Evolutionary conservation across 2,888 invertebrate species (phyloP), one percentile per base, ranked within the genome.

Genomic region (Timandra comae): DNA sequence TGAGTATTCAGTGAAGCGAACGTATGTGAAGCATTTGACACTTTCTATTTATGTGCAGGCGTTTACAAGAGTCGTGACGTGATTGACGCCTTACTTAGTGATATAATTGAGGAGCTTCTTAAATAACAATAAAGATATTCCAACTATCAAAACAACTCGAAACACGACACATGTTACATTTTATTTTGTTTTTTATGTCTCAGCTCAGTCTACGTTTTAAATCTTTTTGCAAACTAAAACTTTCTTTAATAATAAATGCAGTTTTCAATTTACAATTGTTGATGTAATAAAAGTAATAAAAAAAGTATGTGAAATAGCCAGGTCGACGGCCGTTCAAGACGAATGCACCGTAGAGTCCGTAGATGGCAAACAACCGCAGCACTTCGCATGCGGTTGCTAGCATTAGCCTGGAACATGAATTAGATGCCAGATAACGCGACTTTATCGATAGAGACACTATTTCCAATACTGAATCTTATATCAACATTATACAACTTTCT

Each of bases 21-120:
- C 57, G 58, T 61, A 63, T 66, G 61, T 57, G 58, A 65, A 60
- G 59, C 63, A 66, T 72, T 73, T 71, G 63, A 74, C 74, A 79
- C 81, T 81, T 79, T 81, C 79, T 81, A 80, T 77, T 78, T 77
- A 69, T 62, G 69, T 66, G 56, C 51, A 48, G 57, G 58, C 59
- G 56, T 61, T 38, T 62, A 16, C 16, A 16, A 62, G 49, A 49
- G 24, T 24, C 24, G 24, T 46, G 49, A 58, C 62, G 59, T 63
- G 61, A 63, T 57, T 57, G 49, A 56, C 60, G 55, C 55, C 57
- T 56, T 68, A 63, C 61, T 56, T 54, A 56, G 53, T 70, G 67
- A 65, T 63, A 70, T 67, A 66, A 72, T 66, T 67, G 31, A 16
- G 16, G 3, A 1, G 16, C 16, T 3, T 16, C 16, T 16, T 16